Evolutionary conservation across 2,888 invertebrate species (phyloP), one percentile per base, ranked within the genome.

Genomic region (Yponomeuta malinellus): DNA sequence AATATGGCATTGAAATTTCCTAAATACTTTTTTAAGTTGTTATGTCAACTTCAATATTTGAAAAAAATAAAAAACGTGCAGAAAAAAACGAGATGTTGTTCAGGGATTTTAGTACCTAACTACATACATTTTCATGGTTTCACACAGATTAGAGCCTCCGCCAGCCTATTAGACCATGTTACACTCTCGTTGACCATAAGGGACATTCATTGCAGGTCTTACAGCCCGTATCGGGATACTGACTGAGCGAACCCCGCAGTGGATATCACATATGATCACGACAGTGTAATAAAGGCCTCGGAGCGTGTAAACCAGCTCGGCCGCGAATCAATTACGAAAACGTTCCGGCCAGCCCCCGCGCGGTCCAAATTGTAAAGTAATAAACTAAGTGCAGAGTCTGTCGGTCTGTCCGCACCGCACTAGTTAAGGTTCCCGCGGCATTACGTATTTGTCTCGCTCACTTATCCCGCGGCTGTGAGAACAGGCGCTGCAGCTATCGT

Each of bases 371-470:
- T 59, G 52, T 59, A 59, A 59, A 59, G 12, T 59, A 59, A 59
- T 15, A 59, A 59, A 59, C 52, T 59, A 59, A 59, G 52, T 59
- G 52, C 52, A 59, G 15, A 59, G 52, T 59, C 52, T 59, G 52
- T 59, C 52, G 52, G 52, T 67, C n/a, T 67, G 37, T 63, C 70
- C 70, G 70, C 70, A 70, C 70, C 70, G 70, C 70, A 70, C 70
- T 37, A 70, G 70, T 63, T 69, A 70, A 69, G 77, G 78, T 87
- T 86, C 87, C 86, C 85, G 83, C 81, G 83, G 76, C 76, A 90
- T 90, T 90, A 90, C 81, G 73, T 81, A 90, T 90, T 89, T 80
- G 88, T 76, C 78, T 75, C 88, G 90, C 88, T 88, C 87, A 89
- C 88, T 90, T 89, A 85, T 48, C 48, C 29, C 48, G 59, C 48